These are phyloP conservation scores for Silurus aristotelis DNA, from an alignment of 2,797 vertebrate species.

Conservation along the genomic window DNA sequence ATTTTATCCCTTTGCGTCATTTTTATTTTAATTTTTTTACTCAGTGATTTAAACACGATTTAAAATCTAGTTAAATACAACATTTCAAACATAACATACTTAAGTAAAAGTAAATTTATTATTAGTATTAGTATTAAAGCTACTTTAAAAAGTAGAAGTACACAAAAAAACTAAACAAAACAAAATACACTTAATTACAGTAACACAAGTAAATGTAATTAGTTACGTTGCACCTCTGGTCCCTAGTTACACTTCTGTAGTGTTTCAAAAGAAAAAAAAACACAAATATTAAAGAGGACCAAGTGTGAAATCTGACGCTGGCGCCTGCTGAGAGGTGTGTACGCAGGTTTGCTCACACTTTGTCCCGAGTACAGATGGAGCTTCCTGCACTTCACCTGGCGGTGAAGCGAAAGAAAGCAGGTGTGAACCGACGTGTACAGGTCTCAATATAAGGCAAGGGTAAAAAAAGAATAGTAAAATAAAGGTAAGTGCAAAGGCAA, in stretches of 20 bases:
- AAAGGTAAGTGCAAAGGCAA: neutral
- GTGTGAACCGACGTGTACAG: constrained; percentile 24
- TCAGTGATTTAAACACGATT: too few species aligned
- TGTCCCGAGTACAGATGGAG: constrained; percentile 14
- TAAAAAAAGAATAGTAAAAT: neutral
- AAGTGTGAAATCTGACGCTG: constrained; percentile 46
- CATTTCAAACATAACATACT: too few species aligned
- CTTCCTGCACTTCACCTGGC: constrained; percentile 12
- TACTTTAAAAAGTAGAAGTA: too few species aligned
- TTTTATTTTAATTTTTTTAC: too few species aligned
- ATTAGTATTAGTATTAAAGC: too few species aligned
- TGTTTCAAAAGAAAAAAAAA: neutral
- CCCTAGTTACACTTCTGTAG: neutral
- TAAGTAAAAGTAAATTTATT: too few species aligned
- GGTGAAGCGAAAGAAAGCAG: neutral
- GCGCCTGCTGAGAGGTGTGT: constrained; percentile 16
- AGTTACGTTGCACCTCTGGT: neutral
- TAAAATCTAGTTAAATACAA: too few species aligned
- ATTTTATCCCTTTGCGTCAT: too few species aligned
- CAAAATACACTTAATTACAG: too few species aligned
- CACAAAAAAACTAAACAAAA: too few species aligned
- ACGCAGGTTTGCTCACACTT: constrained; percentile 15
- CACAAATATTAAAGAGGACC: neutral
- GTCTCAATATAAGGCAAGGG: constrained; percentile 21
- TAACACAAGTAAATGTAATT: too few species aligned